phyloP scores from a whole-genome alignment of 2,888 invertebrate genomes.

The Cabera pusaria region DNA sequence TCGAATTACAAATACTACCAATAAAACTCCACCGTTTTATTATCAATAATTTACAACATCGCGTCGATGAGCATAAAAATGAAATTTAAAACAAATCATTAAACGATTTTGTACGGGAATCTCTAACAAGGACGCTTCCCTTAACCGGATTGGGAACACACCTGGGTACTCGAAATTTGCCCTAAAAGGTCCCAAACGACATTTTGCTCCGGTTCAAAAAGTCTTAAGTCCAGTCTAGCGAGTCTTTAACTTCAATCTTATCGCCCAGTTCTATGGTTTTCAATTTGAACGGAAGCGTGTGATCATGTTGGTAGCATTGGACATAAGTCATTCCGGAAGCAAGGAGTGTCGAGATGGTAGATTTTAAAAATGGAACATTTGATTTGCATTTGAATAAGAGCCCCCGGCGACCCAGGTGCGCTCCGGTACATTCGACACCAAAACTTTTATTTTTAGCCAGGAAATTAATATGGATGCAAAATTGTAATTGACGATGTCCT shows the following conservation, averaged over 20 bases:
- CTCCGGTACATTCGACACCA: conserved; percentile 64
- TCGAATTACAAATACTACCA: conserved; percentile 60
- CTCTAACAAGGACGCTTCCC: conserved; percentile 81
- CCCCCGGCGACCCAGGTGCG: conserved; percentile 82
- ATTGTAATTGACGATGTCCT: conserved; percentile 58
- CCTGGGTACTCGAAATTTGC: conserved; percentile 81
- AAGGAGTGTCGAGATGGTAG: conserved; percentile 79
- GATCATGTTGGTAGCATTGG: conserved; percentile 60
- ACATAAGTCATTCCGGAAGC: conserved; percentile 81
- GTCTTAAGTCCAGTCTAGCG: conserved; percentile 37
- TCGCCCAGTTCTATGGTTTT: conserved; percentile 27
- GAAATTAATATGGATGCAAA: conserved; percentile 67
- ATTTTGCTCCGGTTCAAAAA: conserved; percentile 36
- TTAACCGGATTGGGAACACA: conserved; percentile 83
- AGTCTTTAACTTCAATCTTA: conserved; percentile 37
- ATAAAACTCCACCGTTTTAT: conserved; percentile 66
- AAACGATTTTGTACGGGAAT: conserved; percentile 80
- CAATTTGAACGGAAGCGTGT: conserved; percentile 36
- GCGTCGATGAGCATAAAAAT: conserved; percentile 71
- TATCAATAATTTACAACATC: conserved; percentile 72
- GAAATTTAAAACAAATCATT: conserved; percentile 83
- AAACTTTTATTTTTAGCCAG: conserved; percentile 57
- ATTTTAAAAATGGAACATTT: conserved; percentile 84
- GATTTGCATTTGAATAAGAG: conserved; percentile 84
- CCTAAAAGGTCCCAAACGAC: conserved; percentile 82